Percentiles rank a stretch among this genome's conserved stretches.
Evolutionary conservation across 37 sponge, comb jelly and placozoan species (phyloP).

Genomic region (Chondrilla cf. caribensis): DNA sequence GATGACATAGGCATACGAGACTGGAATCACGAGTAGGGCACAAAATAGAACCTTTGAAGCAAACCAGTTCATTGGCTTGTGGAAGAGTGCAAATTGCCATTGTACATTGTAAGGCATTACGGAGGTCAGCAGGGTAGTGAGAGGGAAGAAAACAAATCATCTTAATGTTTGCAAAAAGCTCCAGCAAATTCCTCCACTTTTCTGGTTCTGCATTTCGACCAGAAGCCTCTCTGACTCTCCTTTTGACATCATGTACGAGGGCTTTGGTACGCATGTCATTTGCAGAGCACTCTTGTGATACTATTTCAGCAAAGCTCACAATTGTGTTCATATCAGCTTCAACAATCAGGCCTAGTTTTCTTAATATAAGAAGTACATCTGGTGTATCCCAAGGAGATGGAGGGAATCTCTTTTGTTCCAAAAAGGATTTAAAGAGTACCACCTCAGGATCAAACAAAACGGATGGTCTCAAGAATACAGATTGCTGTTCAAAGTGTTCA

Average conservation of each 20-base stretch:
- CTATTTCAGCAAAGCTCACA: not conserved
- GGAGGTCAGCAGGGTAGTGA: too few relatives aligned
- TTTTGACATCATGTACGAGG: too few relatives aligned
- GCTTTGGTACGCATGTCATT: too few relatives aligned
- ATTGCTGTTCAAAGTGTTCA: not conserved
- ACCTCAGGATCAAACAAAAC: conserved; percentile 2
- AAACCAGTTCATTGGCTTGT: not conserved
- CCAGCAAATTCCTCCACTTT: too few relatives aligned
- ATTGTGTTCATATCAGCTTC: not conserved
- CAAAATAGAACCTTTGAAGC: not conserved
- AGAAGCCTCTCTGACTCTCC: too few relatives aligned
- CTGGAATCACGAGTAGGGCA: not conserved
- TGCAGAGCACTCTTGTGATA: not conserved
- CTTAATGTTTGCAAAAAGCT: not conserved
- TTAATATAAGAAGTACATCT: not conserved
- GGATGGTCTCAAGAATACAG: not conserved
- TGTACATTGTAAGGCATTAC: too few relatives aligned
- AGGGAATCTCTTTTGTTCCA: not conserved
- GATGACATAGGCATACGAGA: not conserved
- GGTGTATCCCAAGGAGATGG: not conserved
- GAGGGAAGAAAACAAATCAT: not conserved
- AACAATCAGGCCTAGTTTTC: not conserved
- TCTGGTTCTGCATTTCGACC: too few relatives aligned
- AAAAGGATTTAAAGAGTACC: not conserved
- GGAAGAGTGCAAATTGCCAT: too few relatives aligned